Evolutionary conservation across 1,140 invertebrate species (phyloP), one percentile per base, ranked within the genome.

Genomic region (Lasioglossum baleicum): DNA sequence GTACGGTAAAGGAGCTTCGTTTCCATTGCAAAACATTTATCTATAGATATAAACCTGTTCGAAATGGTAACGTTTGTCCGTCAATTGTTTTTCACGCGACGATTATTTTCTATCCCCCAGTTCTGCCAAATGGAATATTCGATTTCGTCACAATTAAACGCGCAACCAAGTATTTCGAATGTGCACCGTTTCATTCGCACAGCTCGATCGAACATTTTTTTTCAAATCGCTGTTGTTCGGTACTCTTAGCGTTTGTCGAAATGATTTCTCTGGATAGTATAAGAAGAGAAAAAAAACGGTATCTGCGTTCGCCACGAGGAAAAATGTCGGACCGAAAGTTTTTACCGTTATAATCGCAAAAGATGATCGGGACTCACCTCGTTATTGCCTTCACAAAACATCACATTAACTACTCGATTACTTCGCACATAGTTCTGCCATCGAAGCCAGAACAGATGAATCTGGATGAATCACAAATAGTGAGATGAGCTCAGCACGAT

Each of bases 301-400:
- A 65, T 77, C 22, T 61, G 80, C 48, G 48, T 67, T 80, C 73
- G 31, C 48, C 66, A 78, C 63, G 51, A 70, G 65, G 15, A 67
- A 68, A 65, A 31, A 79, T 72, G 58, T 74, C 71, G 40, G 56
- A 17, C 6, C 0, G 7, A 53, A 26, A 7, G 26, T 61, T 65
- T 53, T 31, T 78, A 35, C 26, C 35, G 35, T 78, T 48, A n/a
- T 44, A 72, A 71, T 80, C 61, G 17, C 56, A n/a, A 66, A 42
- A 51, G 15, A 83, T 61, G 60, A 81, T 56, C 7, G 17, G 80
- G 61, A 87, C 90, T 89, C 83, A 92, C 92, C 92, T 93, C 90
- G 91, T 88, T 89, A 90, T 90, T 91, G 83, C 90, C 83, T 81
- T 90, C 75, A 90, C 88, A 91, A 93, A 93, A 91, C 92, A 93